phyloP scores from a whole-genome alignment of 2,888 invertebrate genomes.

The Clistopyga incitator region DNA sequence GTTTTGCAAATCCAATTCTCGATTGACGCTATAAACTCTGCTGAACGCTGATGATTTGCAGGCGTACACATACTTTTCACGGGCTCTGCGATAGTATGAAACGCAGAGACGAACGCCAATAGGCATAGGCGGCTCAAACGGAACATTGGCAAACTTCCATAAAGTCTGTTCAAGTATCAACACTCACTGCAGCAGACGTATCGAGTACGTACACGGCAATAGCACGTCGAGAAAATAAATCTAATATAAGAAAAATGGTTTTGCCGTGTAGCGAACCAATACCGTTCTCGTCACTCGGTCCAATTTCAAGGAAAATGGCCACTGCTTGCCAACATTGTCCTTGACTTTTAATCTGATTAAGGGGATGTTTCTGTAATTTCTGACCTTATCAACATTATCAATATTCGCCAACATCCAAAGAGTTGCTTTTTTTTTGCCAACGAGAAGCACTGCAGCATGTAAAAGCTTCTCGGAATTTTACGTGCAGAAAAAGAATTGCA shows the following conservation, averaged over 20 bases:
- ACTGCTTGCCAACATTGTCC: background rate
- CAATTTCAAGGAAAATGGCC: background rate
- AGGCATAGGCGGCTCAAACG: slow-evolving; percentile 10
- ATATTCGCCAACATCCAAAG: no score
- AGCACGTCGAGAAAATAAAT: slow-evolving; percentile 5
- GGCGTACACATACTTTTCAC: background rate
- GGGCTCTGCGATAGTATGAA: background rate
- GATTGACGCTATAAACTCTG: slow-evolving; percentile 46
- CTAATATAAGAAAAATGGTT: slow-evolving; percentile 7
- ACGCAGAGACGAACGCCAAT: slow-evolving; percentile 6
- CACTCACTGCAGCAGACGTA: slow-evolving; percentile 30
- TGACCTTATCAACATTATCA: no score
- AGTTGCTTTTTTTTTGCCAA: background rate
- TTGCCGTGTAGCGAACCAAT: background rate
- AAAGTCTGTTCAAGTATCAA: slow-evolving; percentile 56
- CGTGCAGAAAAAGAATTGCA: background rate
- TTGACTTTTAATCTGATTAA: no score
- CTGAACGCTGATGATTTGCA: slow-evolving; percentile 33
- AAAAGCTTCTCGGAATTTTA: background rate
- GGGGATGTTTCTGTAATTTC: background rate
- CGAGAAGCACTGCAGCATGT: background rate
- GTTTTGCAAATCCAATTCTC: slow-evolving; percentile 41
- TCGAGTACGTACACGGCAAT: slow-evolving; percentile 25
- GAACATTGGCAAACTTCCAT: slow-evolving; percentile 61
- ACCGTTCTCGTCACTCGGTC: background rate